These are phyloP conservation scores for Seira ritae DNA, from an alignment of 2,888 invertebrate genomes.

Conservation along the genomic window DNA sequence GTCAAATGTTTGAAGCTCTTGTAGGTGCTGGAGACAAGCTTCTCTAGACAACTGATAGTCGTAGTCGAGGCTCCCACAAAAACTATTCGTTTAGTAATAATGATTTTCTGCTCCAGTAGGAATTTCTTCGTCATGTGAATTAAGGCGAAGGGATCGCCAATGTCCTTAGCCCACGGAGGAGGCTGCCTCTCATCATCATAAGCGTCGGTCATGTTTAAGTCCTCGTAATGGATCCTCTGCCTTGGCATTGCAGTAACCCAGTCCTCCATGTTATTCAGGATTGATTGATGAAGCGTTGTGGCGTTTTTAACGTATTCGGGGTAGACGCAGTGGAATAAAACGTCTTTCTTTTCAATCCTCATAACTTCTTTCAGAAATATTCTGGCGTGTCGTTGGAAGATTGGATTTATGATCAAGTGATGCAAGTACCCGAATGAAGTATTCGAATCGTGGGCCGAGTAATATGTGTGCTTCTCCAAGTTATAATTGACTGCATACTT, in stretches of 20 bases:
- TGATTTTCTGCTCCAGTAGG: conserved; percentile 76
- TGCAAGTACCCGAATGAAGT: conserved; percentile 76
- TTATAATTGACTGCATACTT: conserved; percentile 76
- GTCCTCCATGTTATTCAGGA: conserved; percentile 76
- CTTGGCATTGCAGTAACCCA: conserved; percentile 75
- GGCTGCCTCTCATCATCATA: conserved; percentile 69
- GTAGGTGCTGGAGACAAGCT: conserved; percentile 78
- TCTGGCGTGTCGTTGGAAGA: conserved; percentile 79
- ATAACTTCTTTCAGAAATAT: conserved; percentile 82
- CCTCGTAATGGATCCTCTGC: conserved; percentile 68
- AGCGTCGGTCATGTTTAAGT: conserved; percentile 57
- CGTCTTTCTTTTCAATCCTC: conserved; percentile 78
- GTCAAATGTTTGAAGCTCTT: conserved; percentile 83
- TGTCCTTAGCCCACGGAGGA: conserved; percentile 51
- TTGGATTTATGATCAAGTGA: conserved; percentile 79
- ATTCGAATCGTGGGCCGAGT: conserved; percentile 72
- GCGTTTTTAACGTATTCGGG: conserved; percentile 72
- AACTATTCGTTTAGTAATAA: conserved; percentile 80
- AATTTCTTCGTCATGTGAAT: conserved; percentile 68
- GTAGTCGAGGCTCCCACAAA: conserved; percentile 83
- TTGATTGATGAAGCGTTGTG: conserved; percentile 52
- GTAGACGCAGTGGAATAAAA: conserved; percentile 79
- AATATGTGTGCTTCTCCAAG: conserved; percentile 75
- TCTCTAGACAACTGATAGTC: conserved; percentile 81
- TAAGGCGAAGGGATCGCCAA: conserved; percentile 54